Conservation (phyloP, 1,140 invertebrate genomes). For the Pararge aegeria region DNA sequence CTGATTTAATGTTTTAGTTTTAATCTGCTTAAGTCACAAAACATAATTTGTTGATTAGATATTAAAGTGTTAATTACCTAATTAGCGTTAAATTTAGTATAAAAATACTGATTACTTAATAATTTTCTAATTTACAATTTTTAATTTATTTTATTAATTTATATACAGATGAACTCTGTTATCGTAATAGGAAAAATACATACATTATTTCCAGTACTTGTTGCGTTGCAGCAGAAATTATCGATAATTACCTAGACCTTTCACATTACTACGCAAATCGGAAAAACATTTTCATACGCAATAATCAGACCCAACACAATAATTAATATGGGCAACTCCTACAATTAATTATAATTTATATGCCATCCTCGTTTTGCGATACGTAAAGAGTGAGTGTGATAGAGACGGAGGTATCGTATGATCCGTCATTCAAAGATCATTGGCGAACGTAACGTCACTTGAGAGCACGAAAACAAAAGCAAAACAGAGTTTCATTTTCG, state of each 20-base stretch:
- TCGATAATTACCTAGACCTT: conserved; percentile 25
- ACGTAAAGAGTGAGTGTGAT: conserved; percentile 23
- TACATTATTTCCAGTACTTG: conserved; percentile 1
- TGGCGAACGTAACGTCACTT: conserved; percentile 56
- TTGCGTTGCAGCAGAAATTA: conserved; percentile 14
- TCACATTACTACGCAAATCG: conserved; percentile 22
- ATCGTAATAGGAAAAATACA: background rate
- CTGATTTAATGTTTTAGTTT: too few species aligned
- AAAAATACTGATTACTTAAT: too few species aligned
- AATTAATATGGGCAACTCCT: conserved; percentile 10
- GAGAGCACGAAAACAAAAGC: conserved; percentile 68
- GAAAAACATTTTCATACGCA: conserved; percentile 25
- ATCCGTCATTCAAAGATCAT: conserved; percentile 59
- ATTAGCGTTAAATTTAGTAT: too few species aligned
- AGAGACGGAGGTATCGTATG: conserved; percentile 60
- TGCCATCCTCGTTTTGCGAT: conserved; percentile 34
- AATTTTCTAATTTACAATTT: background rate
- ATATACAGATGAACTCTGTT: background rate
- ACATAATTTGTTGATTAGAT: too few species aligned
- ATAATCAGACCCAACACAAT: conserved; percentile 8
- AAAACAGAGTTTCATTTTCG: conserved; percentile 42
- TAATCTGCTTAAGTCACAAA: too few species aligned
- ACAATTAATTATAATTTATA: conserved; percentile 19
- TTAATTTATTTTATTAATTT: background rate
- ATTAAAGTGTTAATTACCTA: too few species aligned